Evolutionary conservation across 2,113 vertebrate genomes (phyloP), one percentile per base, ranked within the genome.

Genomic region (Oxyura jamaicensis): DNA sequence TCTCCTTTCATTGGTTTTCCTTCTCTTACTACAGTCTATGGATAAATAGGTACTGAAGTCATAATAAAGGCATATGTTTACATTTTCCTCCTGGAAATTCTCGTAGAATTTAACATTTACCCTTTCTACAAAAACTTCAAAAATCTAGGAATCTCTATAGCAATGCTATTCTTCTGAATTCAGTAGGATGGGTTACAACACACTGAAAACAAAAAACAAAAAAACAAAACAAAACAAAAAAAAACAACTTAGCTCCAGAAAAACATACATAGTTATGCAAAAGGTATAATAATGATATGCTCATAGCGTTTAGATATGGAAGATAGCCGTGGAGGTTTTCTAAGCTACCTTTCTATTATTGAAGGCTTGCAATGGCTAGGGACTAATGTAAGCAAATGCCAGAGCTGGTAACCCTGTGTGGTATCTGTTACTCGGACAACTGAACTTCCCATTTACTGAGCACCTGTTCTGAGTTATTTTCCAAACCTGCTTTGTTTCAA

Each of bases 401-500:
- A 67, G 52, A 81, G 48, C 29, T 4, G 2, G 5, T 58, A 48
- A 42, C 52, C 66, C 60, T 3, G 0, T 28, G 31, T 11, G 15
- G 52, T 46, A 31, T 55, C 55, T 60, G 69, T 48, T 62, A 20
- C 58, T 63, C 1, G 19, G 92, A 90, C 82, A 90, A 39, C 28
- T 68, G 73, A 92, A n/a, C 56, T 60, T 39, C 28, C 73, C 2
- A 0, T 29, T 31, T 33, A 25, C 46, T n/a, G 35, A 84, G 42
- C 74, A 92, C 88, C 88, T 95, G 59, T 73, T 71, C 72, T 42
- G 62, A 52, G 60, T 72, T 60, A 53, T 53, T 84, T 42, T 91
- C 42, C 84, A 92, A 66, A 66, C 39, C 15, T 29, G 35, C 86
- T 93, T 97, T 97, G 83, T 95, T 96, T 92, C 80, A 87, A 41